These are phyloP conservation scores for Hyperopisus bebe DNA, from an alignment of 2,113 vertebrate genomes.

Conservation along the genomic window DNA sequence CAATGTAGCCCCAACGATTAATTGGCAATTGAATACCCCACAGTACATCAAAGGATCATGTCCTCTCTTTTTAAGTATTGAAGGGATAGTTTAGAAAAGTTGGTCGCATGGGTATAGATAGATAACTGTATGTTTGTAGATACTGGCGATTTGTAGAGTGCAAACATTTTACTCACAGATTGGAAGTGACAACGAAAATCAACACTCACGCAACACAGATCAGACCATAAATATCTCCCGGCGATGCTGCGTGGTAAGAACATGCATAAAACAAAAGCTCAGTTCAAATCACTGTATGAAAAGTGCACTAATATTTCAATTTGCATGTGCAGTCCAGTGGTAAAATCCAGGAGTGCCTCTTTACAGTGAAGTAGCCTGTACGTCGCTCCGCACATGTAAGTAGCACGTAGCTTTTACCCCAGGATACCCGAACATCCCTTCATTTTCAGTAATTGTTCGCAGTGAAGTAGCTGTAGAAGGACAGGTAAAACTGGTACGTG, in stretches of 20 bases:
- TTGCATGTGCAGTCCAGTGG: background rate
- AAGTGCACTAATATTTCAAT: background rate
- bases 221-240: background rate
- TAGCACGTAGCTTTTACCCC: background rate
- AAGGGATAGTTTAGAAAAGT: background rate
- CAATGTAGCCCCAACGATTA: background rate
- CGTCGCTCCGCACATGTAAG: background rate
- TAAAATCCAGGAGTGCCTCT: background rate
- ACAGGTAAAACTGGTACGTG: background rate
- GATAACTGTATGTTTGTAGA: background rate
- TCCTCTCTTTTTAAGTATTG: background rate
- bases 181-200: background rate
- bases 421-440: background rate
- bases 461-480: background rate
- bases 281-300: background rate
- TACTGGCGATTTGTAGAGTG: background rate
- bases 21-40: background rate
- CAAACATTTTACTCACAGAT: background rate
- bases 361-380: background rate
- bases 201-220: background rate
- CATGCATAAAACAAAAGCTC: background rate
- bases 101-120: background rate
- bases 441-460: background rate
- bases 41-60: background rate
- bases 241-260: background rate